Base-by-base conservation (phyloP, 2,113 vertebrate species). In the Thalassoma bifasciatum region DNA sequence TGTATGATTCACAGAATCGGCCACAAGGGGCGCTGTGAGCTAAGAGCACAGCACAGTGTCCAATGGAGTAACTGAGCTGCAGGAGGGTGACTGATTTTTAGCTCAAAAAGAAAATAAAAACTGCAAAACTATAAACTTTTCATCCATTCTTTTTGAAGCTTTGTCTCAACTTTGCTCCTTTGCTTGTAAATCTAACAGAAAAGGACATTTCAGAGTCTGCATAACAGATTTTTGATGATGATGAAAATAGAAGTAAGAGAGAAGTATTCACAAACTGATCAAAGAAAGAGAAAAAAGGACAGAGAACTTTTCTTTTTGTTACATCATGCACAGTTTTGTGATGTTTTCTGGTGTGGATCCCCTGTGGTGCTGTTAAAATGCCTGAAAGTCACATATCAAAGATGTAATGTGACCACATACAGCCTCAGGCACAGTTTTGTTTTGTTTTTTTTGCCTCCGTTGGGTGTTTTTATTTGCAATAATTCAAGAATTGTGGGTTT, bases 1-100 rank as follows among this genome's bases (percentile, higher is more conserved):
- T 69, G 63, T 11, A 0, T 37, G 2, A 3, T 6, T 12, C 30
- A n/a, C 34, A 5, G 16, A 49, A 13, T 1, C 56, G 37, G 58
- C 89, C 89, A 89, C 85, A 30, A 79, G 86, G 74, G 85, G 89
- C 8, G 10, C 75, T 83, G 63, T 80, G 64, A 62, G 77, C 62
- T 70, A 53, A 81, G 65, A 54, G 46, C 67, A 75, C 51, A 61
- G 75, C 34, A 26, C 44, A 37, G 23, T 3, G 42, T n/a, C 42
- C 11, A 23, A 57, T 0, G 44, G 60, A 56, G 58, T 56, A 37
- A 67, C 14, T 68, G 30, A 40, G 17, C 44, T 76, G 50, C 37
- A 76, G 57, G 3, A 30, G 50, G n/a, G 44, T 44, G 9, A 14
- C 44, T 69, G 47, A 7, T 59, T 24, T 52, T 16, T 24, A n/a